Base-by-base conservation (phyloP, 2,888 invertebrate genomes). In the Dynastes tityus region DNA sequence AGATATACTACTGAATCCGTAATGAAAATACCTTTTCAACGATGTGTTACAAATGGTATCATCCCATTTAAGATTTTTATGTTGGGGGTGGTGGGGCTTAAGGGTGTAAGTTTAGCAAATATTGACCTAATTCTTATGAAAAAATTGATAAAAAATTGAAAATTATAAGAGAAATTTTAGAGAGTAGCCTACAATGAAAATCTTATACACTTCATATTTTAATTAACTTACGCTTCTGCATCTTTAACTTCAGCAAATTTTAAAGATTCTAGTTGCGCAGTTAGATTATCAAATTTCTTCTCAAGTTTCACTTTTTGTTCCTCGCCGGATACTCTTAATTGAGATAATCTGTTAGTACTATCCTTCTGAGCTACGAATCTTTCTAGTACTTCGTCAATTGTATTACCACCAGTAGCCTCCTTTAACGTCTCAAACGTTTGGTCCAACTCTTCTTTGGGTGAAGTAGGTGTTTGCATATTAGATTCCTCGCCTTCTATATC, bases 191-290 rank as follows among this genome's bases (percentile, higher is more conserved):
- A 32, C 32, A 32, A 22, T 37, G 45, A 73, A 58, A 71, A 32
- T 22, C 22, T 49, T 37, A 49, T 37, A 65, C 32, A 40, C 4
- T 27, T 40, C 4, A 61, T 63, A 32, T 58, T 11, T 29, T 40
- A 67, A 88, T 92, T 90, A 67, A 88, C 92, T 90, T 88, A 96
- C 96, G 94, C 93, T 89, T 96, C 95, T 80, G 93, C 93, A 84
- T 95, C 95, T 87, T 94, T 94, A 11, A 94, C 94, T 82, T 95
- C 95, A 0, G 94, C 93, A 86, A 94, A 96, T 87, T 95, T 95
- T 80, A 93, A 94, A 2, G 92, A 92, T 84, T 96, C 96, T 74
- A 96, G 89, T 85, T 95, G 94, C 0, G 91, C 90, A 80, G 91
- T 90, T 55, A 95, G 90, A 0, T 90, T 88, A 16, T 95, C 93